A percentile compares a stretch with the other conserved stretches of the same genome.
These are phyloP conservation scores for Microtus ochrogaster DNA, from an alignment of 2,113 vertebrate genomes.

Conservation along the genomic window DNA sequence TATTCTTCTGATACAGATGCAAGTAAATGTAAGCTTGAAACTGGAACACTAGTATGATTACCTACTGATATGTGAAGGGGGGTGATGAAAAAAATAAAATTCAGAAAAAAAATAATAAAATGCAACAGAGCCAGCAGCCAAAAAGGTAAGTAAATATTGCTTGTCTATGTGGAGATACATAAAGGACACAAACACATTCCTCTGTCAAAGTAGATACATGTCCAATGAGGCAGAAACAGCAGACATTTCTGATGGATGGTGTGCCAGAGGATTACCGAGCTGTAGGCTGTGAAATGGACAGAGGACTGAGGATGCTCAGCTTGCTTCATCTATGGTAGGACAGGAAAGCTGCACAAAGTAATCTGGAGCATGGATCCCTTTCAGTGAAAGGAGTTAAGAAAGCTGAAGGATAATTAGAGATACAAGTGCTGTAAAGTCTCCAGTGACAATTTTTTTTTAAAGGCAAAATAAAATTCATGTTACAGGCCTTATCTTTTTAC, in stretches of 20 bases:
- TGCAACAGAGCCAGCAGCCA: neutral
- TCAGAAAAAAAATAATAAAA: conserved; percentile 44
- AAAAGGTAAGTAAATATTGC: neutral
- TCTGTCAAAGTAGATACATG: conserved; percentile 25
- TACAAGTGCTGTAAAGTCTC: neutral
- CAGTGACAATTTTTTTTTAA: neutral
- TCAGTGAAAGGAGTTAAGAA: neutral
- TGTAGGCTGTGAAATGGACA: neutral
- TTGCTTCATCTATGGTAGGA: neutral
- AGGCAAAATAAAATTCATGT: neutral
- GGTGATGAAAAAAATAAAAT: neutral
- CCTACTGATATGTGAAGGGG: conserved; percentile 6
- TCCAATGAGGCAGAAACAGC: neutral
- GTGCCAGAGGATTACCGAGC: neutral
- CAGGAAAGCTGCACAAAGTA: neutral
- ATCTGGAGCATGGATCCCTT: neutral
- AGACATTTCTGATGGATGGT: conserved; percentile 10
- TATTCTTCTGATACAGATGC: neutral
- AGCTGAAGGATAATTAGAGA: neutral
- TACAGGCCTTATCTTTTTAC: neutral
- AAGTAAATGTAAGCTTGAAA: neutral
- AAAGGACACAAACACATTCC: neutral
- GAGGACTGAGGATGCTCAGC: neutral
- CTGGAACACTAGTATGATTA: neutral
- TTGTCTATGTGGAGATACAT: neutral